phyloP scores from a whole-genome alignment of 2,113 vertebrate genomes.

The Brachyhypopomus occidentalis region DNA sequence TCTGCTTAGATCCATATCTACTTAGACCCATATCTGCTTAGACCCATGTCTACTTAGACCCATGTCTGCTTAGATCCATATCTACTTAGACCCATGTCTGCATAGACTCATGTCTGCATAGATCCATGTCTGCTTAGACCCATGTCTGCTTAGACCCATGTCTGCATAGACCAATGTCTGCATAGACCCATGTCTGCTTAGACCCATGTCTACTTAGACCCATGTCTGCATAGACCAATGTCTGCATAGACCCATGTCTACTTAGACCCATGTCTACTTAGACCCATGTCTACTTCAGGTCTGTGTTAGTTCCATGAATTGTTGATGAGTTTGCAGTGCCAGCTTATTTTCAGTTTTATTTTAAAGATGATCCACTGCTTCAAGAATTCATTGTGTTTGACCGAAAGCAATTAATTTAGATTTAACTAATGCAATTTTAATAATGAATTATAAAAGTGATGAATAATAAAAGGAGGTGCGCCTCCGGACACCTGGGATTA shows the following conservation, averaged over 20 bases:
- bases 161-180: background rate
- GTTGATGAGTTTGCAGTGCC: conserved; percentile 55
- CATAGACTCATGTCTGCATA: conserved; percentile 32
- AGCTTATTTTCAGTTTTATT: conserved; percentile 6
- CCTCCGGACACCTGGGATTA: conserved; percentile 19
- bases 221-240: too few species aligned
- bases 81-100: background rate
- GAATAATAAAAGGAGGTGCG: background rate
- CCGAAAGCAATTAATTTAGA: conserved; percentile 9
- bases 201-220: too few species aligned
- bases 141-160: conserved; percentile 16
- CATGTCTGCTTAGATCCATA: too few species aligned
- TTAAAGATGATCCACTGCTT: conserved; percentile 10
- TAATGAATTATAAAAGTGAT: conserved; percentile 11
- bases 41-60: too few species aligned
- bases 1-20: conserved; percentile 35
- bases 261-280: background rate
- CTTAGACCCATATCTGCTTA: conserved; percentile 30
- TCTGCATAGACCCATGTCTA: too few species aligned
- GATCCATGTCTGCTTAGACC: too few species aligned
- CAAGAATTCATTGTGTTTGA: background rate
- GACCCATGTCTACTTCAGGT: conserved; percentile 48
- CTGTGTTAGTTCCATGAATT: conserved; percentile 55
- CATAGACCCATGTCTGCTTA: too few species aligned
- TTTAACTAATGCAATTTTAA: conserved; percentile 25